phyloP scores from a whole-genome alignment of 2,888 invertebrate species.

The Parnassius orleans region DNA sequence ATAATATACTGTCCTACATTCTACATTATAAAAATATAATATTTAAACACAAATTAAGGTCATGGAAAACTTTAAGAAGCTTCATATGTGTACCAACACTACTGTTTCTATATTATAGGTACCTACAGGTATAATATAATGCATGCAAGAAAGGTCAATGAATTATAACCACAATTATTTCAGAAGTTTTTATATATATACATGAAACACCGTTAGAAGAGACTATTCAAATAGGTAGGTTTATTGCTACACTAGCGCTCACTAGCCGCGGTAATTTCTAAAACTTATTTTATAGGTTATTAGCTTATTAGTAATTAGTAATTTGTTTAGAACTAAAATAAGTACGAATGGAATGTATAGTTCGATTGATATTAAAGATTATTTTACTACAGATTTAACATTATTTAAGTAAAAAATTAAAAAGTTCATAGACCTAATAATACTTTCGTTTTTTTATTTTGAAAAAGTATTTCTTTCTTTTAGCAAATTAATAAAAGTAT shows the following conservation, averaged over 20 bases:
- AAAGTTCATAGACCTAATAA: too few species aligned
- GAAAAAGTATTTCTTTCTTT: too few species aligned
- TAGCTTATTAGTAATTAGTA: conserved; percentile 3
- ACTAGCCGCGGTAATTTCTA: conserved; percentile 29
- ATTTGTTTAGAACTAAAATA: conserved; percentile 36
- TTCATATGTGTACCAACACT: not conserved
- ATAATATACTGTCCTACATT: too few species aligned
- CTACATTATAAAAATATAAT: too few species aligned
- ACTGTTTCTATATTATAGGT: conserved; percentile 24
- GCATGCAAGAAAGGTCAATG: conserved; percentile 51
- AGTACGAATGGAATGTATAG: conserved; percentile 15
- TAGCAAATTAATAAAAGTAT: too few species aligned
- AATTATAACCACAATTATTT: conserved; percentile 44
- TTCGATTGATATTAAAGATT: not conserved
- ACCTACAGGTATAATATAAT: conserved; percentile 8
- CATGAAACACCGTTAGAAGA: conserved; percentile 7
- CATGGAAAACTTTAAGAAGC: conserved; percentile 3
- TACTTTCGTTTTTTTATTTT: too few species aligned
- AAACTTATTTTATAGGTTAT: conserved; percentile 32
- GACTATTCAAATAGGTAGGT: conserved; percentile 36
- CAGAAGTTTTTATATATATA: conserved; percentile 26
- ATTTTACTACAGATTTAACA: too few species aligned
- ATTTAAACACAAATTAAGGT: too few species aligned
- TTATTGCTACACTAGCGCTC: conserved; percentile 43
- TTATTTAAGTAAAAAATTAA: too few species aligned